Conservation (phyloP, 2,113 vertebrate genomes). For the Lophotis ruficrista region DNA sequence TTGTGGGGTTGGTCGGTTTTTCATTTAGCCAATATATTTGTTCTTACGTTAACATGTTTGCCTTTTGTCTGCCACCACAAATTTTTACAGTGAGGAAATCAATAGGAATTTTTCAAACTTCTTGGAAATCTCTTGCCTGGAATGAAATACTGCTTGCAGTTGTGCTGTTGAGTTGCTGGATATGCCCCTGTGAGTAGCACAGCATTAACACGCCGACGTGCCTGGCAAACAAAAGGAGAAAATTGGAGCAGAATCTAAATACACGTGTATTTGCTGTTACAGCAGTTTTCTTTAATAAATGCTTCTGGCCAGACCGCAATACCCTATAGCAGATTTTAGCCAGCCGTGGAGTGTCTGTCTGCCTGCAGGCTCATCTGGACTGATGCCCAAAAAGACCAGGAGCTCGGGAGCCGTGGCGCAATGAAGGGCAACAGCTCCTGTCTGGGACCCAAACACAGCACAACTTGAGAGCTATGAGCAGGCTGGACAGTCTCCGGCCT, state of each 20-base stretch:
- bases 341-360: background rate
- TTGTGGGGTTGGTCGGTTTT: background rate
- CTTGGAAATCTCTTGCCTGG: background rate
- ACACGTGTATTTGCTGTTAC: constrained; percentile 3
- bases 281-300: constrained; percentile 19
- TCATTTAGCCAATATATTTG: background rate
- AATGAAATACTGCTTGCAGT: background rate
- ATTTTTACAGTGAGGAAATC: background rate
- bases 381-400: background rate
- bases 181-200: background rate
- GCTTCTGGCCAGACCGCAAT: constrained; percentile 20
- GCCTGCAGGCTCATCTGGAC: background rate
- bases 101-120: background rate
- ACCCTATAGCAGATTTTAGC: background rate
- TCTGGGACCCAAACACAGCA: background rate
- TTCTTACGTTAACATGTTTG: background rate
- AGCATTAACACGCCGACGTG: rapidly evolving
- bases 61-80: background rate
- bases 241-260: background rate
- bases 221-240: background rate
- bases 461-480: background rate
- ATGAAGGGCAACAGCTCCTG: background rate
- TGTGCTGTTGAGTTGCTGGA: background rate
- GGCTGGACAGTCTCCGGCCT: background rate
- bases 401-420: background rate